These are phyloP conservation scores for Lasioglossum vierecki DNA, from an alignment of 2,888 invertebrate species.

Conservation along the genomic window DNA sequence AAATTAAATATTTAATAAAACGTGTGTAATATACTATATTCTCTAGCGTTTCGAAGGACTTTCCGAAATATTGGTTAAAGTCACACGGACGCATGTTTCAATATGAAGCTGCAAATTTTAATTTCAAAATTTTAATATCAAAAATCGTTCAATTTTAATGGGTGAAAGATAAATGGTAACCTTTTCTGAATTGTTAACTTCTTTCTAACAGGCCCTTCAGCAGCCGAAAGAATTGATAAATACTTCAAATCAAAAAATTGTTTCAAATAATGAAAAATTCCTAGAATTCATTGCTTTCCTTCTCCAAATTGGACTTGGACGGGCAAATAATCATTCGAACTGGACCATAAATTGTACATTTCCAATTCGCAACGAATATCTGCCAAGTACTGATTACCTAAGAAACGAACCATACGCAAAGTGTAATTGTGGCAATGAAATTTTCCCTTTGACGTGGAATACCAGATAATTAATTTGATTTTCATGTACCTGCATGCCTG, in stretches of 20 bases:
- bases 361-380: background rate
- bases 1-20: background rate
- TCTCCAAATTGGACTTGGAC: background rate
- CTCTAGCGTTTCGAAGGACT: background rate
- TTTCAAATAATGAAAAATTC: background rate
- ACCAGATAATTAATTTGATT: slow-evolving; percentile 12
- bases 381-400: background rate
- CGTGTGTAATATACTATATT: background rate
- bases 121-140: background rate
- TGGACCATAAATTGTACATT: background rate
- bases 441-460: slow-evolving; percentile 6
- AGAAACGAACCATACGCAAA: background rate
- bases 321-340: background rate
- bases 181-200: background rate
- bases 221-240: background rate
- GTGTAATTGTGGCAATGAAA: background rate
- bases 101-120: background rate
- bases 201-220: background rate
- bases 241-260: background rate
- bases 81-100: background rate
- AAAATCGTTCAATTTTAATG: background rate
- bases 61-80: background rate
- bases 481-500: background rate
- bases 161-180: background rate
- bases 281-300: background rate